Evolutionary conservation across 2,113 vertebrate genomes (phyloP), one percentile per base, ranked within the genome.

Genomic region (Ibidorhyncha struthersii): DNA sequence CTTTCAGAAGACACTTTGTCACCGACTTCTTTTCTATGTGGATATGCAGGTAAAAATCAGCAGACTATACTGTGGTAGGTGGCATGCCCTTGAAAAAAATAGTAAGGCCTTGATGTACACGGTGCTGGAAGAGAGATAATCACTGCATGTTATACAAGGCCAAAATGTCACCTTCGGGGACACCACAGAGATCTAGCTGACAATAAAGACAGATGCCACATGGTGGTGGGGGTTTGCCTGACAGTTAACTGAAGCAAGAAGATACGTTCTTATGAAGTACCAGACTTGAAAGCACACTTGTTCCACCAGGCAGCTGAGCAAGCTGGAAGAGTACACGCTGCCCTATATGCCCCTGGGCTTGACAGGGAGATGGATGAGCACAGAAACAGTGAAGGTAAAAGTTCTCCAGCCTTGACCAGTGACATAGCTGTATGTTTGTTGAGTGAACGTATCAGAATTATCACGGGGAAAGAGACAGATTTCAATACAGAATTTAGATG

Each of bases 351-450:
- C 85, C 94, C 86, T 84, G 38, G 29, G 47, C 66, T 78, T 63
- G 49, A 67, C 77, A 82, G 83, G 16, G 85, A 86, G 83, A 96
- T 29, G 69, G 69, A 91, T 63, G 77, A 94, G 77, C 43, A 55
- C 69, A 91, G 77, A 14, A 81, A 38, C 1, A 1, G 25, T 8
- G 77, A 93, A 94, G 93, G 93, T 81, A 50, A 84, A 94, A 77
- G 77, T 87, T 97, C 83, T 93, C 73, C 89, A 94, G 96, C 94
- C 96, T 93, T 95, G 91, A 91, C 55, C 14, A 1, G 83, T 86
- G 94, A 95, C 5, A 14, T 36, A 19, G 38, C 30, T 6, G 5
- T 15, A 38, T 23, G 2, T 62, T 91, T 73, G 80, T 9, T 63
- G 77, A 10, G 50, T 25, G 59, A 81, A 32, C 12, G 14, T 7